Evolutionary conservation across 1,140 invertebrate species (phyloP).

Genomic region (Drosophila repleta): DNA sequence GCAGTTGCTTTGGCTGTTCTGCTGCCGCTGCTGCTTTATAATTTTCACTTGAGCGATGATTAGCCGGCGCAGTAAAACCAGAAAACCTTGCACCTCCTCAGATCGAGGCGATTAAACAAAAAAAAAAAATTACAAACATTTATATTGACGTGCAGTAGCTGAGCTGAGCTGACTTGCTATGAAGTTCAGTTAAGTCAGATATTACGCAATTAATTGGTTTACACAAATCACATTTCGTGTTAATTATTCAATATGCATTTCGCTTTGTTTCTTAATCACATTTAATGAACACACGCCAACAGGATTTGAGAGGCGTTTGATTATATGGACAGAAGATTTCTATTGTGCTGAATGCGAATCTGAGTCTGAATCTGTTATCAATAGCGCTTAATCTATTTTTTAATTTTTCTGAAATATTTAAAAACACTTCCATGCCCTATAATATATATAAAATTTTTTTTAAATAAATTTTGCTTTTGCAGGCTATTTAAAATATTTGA

Average conservation of each 20-base stretch:
- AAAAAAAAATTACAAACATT: background rate
- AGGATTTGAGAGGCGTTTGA: too few relatives aligned
- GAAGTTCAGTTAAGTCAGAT: background rate
- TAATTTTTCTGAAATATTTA: too few relatives aligned
- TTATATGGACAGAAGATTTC: too few relatives aligned
- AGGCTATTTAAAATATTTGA: too few relatives aligned
- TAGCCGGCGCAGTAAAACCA: constrained; percentile 6
- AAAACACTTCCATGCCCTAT: too few relatives aligned
- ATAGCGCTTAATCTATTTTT: too few relatives aligned
- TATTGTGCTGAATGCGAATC: too few relatives aligned
- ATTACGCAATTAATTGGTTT: constrained; percentile 6
- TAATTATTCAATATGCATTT: background rate
- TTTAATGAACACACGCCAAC: background rate
- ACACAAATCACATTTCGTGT: background rate
- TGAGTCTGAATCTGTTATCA: too few relatives aligned
- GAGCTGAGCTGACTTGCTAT: background rate
- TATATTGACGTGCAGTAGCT: background rate
- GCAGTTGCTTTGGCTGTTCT: too few relatives aligned
- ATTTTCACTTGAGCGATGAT: constrained; percentile 13
- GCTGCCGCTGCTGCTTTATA: background rate
- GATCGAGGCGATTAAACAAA: constrained; percentile 6
- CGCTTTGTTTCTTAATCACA: background rate
- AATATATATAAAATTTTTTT: too few relatives aligned
- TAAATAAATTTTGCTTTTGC: too few relatives aligned
- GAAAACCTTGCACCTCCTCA: constrained; percentile 25